Evolutionary conservation across 2,113 vertebrate species (phyloP), one percentile per base, ranked within the genome.

Genomic region (Poeciliopsis retropinna): DNA sequence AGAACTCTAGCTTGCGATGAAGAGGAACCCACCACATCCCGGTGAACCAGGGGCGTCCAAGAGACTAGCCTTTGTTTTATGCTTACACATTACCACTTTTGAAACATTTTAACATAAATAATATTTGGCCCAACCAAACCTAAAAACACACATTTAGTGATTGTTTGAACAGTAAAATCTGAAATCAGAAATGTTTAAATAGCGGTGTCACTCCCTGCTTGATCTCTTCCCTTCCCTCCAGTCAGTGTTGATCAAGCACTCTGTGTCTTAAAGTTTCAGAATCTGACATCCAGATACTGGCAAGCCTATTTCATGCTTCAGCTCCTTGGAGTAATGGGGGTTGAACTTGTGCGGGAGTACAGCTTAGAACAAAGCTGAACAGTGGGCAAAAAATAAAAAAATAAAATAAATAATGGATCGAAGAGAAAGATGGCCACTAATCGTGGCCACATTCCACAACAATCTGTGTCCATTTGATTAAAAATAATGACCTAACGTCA

Each of bases 231-330:
- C 69, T 41, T 70, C 79, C 2, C 74, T 13, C 71, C 85, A 72
- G 73, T 41, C 78, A 66, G 57, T 70, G 79, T 73, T 69, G 57
- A 90, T 88, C 87, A 77, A 83, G 70, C 31, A 61, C 73, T 73
- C 75, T 62, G 60, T 60, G 73, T 76, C 79, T 80, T 74, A 79
- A 78, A 76, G 82, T 85, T 83, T 74, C 81, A 77, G 78, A 84
- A 84, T 75, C 76, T 88, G 85, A 85, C 87, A 85, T 88, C 80
- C 88, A 68, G 76, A 86, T 87, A 83, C 87, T 72, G 80, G 84
- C 82, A 75, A 89, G 84, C 87, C 85, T 85, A 92, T 94, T 93
- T 93, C 91, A 94, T 89, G 92, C 91, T 87, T 70, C 88, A 90
- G 75, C 81, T 87, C 86, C 78, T 90, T 63, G 41, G 81, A 80